These are phyloP conservation scores for Leucophenga maculata DNA, from an alignment of 2,888 invertebrate genomes.

Conservation along the genomic window DNA sequence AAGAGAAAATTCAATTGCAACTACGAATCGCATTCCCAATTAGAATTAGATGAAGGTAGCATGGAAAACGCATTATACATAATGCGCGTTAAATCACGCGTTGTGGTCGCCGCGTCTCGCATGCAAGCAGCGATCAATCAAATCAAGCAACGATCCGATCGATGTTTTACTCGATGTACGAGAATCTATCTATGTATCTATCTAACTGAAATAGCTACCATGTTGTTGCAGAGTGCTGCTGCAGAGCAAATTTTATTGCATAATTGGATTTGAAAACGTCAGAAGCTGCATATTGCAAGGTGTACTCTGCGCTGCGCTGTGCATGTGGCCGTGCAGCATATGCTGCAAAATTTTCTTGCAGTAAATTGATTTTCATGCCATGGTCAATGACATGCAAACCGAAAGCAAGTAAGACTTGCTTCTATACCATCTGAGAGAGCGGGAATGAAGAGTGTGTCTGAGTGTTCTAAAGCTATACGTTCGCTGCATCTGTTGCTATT, in stretches of 20 bases:
- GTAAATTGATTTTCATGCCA: slow-evolving; percentile 57
- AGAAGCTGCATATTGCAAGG: not conserved
- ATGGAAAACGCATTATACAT: slow-evolving; percentile 59
- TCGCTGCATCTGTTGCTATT: too few relatives aligned
- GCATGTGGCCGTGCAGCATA: not conserved
- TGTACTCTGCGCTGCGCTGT: not conserved
- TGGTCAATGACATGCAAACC: slow-evolving; percentile 50
- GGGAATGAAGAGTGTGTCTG: too few relatives aligned
- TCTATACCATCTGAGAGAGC: too few relatives aligned
- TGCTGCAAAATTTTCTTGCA: slow-evolving; percentile 43
- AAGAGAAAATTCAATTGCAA: too few relatives aligned
- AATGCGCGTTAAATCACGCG: slow-evolving; percentile 60
- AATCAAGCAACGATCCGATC: too few relatives aligned
- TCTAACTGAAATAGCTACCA: too few relatives aligned
- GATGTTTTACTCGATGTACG: too few relatives aligned
- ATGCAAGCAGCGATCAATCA: not conserved
- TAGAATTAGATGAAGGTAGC: slow-evolving; percentile 41
- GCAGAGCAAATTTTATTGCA: slow-evolving; percentile 2
- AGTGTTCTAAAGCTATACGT: too few relatives aligned
- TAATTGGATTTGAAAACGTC: slow-evolving; percentile 13
- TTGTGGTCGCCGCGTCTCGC: not conserved
- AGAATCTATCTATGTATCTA: not conserved
- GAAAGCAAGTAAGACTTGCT: too few relatives aligned
- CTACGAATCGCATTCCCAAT: too few relatives aligned
- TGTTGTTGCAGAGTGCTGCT: too few relatives aligned